Evolutionary conservation across 2,797 vertebrate genomes (phyloP), one percentile per base, ranked within the genome.

Genomic region (Dipus sagitta): DNA sequence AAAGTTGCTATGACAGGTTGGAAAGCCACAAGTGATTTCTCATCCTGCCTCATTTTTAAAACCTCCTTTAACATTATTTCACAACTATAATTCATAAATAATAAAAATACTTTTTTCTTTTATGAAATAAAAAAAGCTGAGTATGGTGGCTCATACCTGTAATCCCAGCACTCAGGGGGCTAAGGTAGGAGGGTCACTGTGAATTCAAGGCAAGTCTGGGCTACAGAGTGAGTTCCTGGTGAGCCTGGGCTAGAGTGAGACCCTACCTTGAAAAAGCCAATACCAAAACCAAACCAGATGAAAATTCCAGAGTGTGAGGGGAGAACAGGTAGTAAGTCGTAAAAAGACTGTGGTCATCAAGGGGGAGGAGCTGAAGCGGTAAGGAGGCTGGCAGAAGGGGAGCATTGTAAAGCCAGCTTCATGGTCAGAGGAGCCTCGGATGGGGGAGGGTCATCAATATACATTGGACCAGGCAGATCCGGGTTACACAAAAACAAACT

Each of bases 61-160:
- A 74, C 15, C 38, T 47, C 80, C 7, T 75, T 87, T 78, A 78
- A 77, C 47, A n/a, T 67, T 75, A 76, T 82, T 93, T 79, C 34
- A 20, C 64, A 71, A 70, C 71, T 81, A 70, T 77, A 24, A 58
- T 58, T 68, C 54, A 75, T 76, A 76, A 54, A 52, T 34, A 87
- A 18, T 70, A 58, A 68, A 70, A 76, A 70, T 72, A 60, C 21
- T 79, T 75, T 32, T 82, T 32, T 34, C 60, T 14, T 81, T 82
- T 72, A 68, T 64, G 15, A 18, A 42, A 67, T 34, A 72, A 89
- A 90, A 47, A 54, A 58, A 58, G 54, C 54, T 17, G 17, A 17
- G 14, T 58, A 58, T 58, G 47, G 47, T 58, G 54, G 54, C 54
- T 58, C 54, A 58, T 15, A 17, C 54, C 54, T 58, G 15, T 58